phyloP scores from a whole-genome alignment of 2,797 vertebrate species.

The Epinephelus malabaricus region DNA sequence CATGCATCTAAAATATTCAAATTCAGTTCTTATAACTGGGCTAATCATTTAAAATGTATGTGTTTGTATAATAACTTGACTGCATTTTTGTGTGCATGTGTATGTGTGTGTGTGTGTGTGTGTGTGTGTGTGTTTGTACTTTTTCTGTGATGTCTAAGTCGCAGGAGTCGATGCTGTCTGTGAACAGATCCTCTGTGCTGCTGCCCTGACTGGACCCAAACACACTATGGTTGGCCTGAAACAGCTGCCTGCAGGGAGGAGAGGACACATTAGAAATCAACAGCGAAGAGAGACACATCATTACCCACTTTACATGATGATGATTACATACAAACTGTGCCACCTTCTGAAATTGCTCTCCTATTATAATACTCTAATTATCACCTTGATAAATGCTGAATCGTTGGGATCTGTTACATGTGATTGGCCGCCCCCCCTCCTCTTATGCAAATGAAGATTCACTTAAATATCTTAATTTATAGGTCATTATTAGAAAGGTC shows the following conservation, averaged over 20 bases:
- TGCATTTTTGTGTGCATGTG: background rate
- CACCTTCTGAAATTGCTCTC: background rate
- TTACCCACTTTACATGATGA: background rate
- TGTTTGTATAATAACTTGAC: background rate
- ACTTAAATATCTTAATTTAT: background rate
- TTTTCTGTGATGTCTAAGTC: constrained; percentile 97
- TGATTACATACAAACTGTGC: background rate
- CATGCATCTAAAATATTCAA: too few relatives aligned
- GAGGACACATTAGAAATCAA: background rate
- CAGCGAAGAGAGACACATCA: background rate
- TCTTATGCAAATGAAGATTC: background rate
- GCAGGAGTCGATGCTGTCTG: constrained; percentile 96
- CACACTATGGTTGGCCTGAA: constrained; percentile 92
- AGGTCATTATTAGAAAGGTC: background rate
- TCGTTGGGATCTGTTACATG: background rate
- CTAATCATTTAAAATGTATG: background rate
- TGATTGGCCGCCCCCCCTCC: background rate
- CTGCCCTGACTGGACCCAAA: constrained; percentile 95
- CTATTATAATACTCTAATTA: background rate
- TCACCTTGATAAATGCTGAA: background rate
- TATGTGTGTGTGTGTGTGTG: too few relatives aligned
- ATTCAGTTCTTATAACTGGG: background rate
- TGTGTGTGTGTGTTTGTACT: constrained; percentile 76
- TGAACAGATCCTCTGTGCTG: constrained; percentile 94
- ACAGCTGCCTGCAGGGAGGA: constrained; percentile 89